Conservation (phyloP, 2,888 invertebrate genomes). For the Theristus sp. region DNA sequence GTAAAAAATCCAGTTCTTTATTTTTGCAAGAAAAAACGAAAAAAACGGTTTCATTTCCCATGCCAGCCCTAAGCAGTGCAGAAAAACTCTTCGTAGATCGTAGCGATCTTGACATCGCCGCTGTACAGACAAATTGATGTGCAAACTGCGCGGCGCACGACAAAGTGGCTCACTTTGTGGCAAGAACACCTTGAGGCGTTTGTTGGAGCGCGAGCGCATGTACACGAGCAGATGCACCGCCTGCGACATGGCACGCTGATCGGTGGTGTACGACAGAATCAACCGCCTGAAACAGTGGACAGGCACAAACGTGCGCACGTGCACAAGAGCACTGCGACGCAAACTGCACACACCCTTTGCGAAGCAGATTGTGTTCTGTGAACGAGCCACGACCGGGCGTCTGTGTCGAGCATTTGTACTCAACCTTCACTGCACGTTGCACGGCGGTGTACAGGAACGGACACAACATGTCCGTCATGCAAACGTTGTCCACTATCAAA, state of each 20-base stretch:
- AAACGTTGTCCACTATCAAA: conserved; percentile 3
- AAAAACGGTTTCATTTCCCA: too few relatives aligned
- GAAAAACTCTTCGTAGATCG: background rate
- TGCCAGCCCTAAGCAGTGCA: too few relatives aligned
- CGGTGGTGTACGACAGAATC: background rate
- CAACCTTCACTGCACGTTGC: background rate
- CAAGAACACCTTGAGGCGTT: conserved; percentile 1
- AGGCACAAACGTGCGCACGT: background rate
- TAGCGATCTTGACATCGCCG: too few relatives aligned
- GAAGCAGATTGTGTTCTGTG: background rate
- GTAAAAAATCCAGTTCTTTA: too few relatives aligned
- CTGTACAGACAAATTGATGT: background rate
- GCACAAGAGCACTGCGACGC: background rate
- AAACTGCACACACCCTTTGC: background rate
- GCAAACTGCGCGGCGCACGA: background rate
- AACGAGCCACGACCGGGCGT: background rate
- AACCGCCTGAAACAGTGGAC: background rate
- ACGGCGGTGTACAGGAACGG: background rate
- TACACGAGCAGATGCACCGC: background rate
- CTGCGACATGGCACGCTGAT: conserved; percentile 1
- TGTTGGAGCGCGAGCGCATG: background rate
- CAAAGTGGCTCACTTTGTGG: conserved; percentile 1
- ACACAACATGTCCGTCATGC: background rate
- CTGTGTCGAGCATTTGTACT: background rate
- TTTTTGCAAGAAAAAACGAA: too few relatives aligned